Percentiles rank a stretch among this genome's conserved stretches.
These are phyloP conservation scores for Proterorhinus semilunaris DNA, from an alignment of 2,113 vertebrate species.

Conservation along the genomic window DNA sequence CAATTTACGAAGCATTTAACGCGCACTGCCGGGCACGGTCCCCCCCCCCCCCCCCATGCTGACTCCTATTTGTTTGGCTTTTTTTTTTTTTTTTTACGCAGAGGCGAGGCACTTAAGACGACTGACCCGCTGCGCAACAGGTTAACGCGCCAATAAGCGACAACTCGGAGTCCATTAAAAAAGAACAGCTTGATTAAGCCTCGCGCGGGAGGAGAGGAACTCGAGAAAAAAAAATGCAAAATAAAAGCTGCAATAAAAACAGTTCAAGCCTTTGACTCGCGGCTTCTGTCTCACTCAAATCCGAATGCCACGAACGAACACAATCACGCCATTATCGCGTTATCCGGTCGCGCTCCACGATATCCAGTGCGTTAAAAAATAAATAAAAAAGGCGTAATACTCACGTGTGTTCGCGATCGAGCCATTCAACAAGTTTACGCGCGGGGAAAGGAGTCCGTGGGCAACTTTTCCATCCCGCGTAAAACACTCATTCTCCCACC, in stretches of 20 bases:
- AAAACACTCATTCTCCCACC: slow-evolving; percentile 4
- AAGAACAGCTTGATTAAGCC: slow-evolving; percentile 7
- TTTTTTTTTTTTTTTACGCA: slow-evolving; percentile 51
- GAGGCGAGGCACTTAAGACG: slow-evolving; percentile 44
- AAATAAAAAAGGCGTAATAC: slow-evolving; percentile 31
- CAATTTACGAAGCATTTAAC: background rate
- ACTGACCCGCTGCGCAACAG: slow-evolving; percentile 63
- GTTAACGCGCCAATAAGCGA: slow-evolving; percentile 33
- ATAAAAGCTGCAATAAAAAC: background rate
- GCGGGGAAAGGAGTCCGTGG: slow-evolving; percentile 3
- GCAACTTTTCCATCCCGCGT: slow-evolving; percentile 55
- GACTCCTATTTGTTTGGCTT: background rate
- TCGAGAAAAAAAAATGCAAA: too few relatives aligned
- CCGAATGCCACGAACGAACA: slow-evolving; percentile 4
- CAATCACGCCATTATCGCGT: slow-evolving; percentile 13
- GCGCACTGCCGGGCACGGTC: background rate
- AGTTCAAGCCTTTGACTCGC: background rate
- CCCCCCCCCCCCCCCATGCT: background rate
- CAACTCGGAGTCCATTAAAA: background rate
- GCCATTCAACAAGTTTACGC: slow-evolving; percentile 59
- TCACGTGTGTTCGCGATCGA: slow-evolving; percentile 40
- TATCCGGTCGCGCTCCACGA: slow-evolving; percentile 7
- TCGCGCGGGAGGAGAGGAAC: background rate
- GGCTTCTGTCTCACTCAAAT: background rate
- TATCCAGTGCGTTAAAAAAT: background rate